Conservation (phyloP, 2,113 vertebrate genomes). For the Paralichthys olivaceus region DNA sequence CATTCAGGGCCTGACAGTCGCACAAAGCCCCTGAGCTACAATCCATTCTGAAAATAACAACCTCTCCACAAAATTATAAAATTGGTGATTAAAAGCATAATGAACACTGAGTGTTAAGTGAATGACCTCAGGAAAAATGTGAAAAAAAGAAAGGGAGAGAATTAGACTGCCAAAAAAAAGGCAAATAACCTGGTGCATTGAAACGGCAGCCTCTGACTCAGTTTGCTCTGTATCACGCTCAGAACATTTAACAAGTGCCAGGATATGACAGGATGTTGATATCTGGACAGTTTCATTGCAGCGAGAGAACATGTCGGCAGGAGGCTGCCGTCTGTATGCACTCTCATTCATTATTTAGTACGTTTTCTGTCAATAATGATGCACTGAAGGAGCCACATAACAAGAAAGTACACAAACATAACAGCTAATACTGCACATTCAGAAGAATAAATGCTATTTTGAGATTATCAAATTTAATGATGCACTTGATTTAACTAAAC, state of each 20-base stretch:
- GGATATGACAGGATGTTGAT: slow-evolving; percentile 16
- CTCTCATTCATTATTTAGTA: slow-evolving; percentile 51
- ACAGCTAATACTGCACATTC: neutral
- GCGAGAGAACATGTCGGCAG: slow-evolving; percentile 36
- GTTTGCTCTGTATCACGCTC: neutral
- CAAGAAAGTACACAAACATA: neutral
- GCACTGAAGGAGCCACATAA: neutral
- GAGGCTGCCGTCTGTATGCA: slow-evolving; percentile 38
- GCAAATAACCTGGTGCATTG: neutral
- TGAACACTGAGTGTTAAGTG: slow-evolving; percentile 6
- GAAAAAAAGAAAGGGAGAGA: neutral
- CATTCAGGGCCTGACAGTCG: neutral
- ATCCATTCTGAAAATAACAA: slow-evolving; percentile 34
- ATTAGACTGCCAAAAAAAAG: slow-evolving; percentile 6
- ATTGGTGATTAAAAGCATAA: slow-evolving; percentile 44
- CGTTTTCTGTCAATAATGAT: slow-evolving; percentile 23
- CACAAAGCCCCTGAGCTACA: slow-evolving; percentile 33
- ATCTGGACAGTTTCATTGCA: slow-evolving; percentile 25
- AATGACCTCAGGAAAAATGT: slow-evolving; percentile 8
- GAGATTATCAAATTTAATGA: neutral
- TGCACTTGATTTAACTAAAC: neutral
- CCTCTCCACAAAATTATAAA: slow-evolving; percentile 31
- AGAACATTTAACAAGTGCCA: slow-evolving; percentile 24
- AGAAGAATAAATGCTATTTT: slow-evolving; percentile 8
- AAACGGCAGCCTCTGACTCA: neutral